Evolutionary conservation across 1,140 invertebrate species (phyloP), one percentile per base, ranked within the genome.

Genomic region (Tetramorium simillimum): DNA sequence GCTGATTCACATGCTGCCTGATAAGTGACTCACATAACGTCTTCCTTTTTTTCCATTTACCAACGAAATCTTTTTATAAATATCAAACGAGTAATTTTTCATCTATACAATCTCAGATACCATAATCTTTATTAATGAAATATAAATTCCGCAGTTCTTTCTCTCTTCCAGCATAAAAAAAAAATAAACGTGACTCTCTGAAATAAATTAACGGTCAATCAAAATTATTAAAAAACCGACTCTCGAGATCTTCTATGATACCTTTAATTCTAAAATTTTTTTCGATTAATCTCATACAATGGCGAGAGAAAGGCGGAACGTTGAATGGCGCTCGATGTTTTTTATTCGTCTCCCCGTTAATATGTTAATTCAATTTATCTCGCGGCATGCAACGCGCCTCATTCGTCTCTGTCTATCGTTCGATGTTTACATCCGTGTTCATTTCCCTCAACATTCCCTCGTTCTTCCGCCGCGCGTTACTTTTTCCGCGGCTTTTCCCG

Each of bases 311-410:
- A 60, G 67, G 14, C 37, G 37, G 37, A 33, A 82, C 33, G 3
- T 33, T 73, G 80, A 60, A 73, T 72, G 21, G 67, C 49, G 51
- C 24, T 21, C 62, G 14, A 46, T 10, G 65, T 12, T 81, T 70
- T 82, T 60, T 82, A 43, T 60, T 82, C 53, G 12, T 46, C n/a
- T n/a, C n/a, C n/a, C 69, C 69, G 51, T 73, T 84, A 75, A 75
- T 84, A 84, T 84, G 69, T 84, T 84, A 84, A 84, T 84, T 84
- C 40, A 84, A 84, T 84, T 84, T 84, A 84, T 84, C 51, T 84
- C 40, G 40, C 67, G 33, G 63, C 33, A 40, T 18, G 78, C 78
- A 84, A 84, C 69, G 72, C 21, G 69, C 18, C 75, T 16, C 51
- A 69, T 86, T 78, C 49, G n/a, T 81, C 63, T 62, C 65, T 46